Conservation (phyloP, 2,797 vertebrate species). For the Odontamblyopus rebecca region DNA sequence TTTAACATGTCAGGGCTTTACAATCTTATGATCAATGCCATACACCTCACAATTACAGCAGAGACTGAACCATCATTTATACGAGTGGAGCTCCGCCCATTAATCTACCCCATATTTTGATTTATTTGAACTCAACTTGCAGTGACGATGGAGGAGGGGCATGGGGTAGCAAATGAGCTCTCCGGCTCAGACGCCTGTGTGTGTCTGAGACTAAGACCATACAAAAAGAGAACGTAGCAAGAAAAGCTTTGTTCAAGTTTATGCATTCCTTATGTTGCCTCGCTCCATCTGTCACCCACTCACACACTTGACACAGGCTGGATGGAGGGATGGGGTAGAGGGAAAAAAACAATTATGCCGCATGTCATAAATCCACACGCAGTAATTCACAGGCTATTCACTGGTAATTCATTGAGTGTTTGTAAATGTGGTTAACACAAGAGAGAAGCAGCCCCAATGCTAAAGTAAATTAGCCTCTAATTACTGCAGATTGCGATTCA, state of each 20-base stretch:
- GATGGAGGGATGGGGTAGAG: slow-evolving; percentile 42
- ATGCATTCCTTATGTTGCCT: slow-evolving; percentile 38
- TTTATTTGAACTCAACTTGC: slow-evolving; percentile 42
- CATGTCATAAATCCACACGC: slow-evolving; percentile 73
- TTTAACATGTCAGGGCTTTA: slow-evolving; percentile 6
- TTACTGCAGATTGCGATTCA: slow-evolving; percentile 70
- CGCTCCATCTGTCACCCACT: slow-evolving; percentile 40
- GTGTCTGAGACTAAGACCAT: slow-evolving; percentile 35
- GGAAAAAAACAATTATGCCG: slow-evolving; percentile 66
- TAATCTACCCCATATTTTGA: slow-evolving; percentile 52
- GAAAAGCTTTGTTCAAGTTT: slow-evolving; percentile 56
- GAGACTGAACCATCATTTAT: slow-evolving; percentile 41
- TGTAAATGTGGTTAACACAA: slow-evolving; percentile 75
- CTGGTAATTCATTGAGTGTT: slow-evolving; percentile 75
- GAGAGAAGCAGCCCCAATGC: slow-evolving; percentile 41
- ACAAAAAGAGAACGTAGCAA: slow-evolving; percentile 41
- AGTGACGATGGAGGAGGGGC: slow-evolving; percentile 38
- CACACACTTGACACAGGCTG: slow-evolving; percentile 38
- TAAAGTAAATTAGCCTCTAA: slow-evolving; percentile 77
- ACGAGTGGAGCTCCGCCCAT: slow-evolving; percentile 33
- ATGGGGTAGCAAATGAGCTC: slow-evolving; percentile 25
- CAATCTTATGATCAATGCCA: slow-evolving; percentile 15
- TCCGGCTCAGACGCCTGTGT: slow-evolving; percentile 44
- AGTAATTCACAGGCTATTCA: slow-evolving; percentile 63
- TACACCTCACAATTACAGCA: slow-evolving; percentile 23